Evolutionary conservation across 1,140 invertebrate species (phyloP).

Genomic region (Metopolophium dirhodum): DNA sequence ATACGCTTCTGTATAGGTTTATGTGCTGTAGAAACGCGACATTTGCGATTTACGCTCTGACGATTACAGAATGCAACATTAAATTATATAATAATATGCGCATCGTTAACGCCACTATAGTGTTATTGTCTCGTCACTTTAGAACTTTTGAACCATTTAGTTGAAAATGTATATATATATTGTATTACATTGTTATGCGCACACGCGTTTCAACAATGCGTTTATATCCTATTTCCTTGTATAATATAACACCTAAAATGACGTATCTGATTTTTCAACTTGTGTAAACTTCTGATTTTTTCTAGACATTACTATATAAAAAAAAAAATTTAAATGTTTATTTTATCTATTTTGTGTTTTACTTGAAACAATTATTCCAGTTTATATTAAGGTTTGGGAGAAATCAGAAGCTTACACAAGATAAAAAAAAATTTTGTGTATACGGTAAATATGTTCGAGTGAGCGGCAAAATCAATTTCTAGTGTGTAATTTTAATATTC

Average conservation of each 20-base stretch:
- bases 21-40: background rate
- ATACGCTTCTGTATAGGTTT: background rate
- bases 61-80: background rate
- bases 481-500: too few relatives aligned
- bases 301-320: too few relatives aligned
- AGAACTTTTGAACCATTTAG: conserved; percentile 11
- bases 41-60: background rate
- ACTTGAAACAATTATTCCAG: too few relatives aligned
- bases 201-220: background rate
- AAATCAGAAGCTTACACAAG: too few relatives aligned
- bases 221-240: background rate
- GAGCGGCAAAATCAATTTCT: too few relatives aligned
- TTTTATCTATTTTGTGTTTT: too few relatives aligned
- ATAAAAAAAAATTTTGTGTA: too few relatives aligned
- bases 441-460: too few relatives aligned
- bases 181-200: background rate
- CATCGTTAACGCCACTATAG: background rate
- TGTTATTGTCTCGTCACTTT: conserved; percentile 1
- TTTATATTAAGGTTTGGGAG: too few relatives aligned
- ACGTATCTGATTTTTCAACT: too few relatives aligned
- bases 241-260: background rate
- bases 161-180: background rate
- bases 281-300: too few relatives aligned
- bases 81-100: conserved; percentile 8
- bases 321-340: too few relatives aligned